Evolutionary conservation across 2,888 invertebrate species (phyloP), one percentile per base, ranked within the genome.

Genomic region (Erebia palarica): DNA sequence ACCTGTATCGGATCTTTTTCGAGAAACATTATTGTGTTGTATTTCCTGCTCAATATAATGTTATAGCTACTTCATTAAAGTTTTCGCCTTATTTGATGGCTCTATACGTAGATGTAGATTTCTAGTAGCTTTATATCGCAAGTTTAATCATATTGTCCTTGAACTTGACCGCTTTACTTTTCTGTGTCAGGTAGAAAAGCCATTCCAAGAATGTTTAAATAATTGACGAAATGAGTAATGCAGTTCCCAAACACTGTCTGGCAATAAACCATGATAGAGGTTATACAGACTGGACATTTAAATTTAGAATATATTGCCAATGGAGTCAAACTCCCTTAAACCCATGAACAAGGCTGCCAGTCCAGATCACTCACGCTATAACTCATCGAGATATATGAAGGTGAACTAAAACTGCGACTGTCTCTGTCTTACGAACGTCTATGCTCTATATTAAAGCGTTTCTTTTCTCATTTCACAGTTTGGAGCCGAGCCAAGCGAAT

Each of bases 401-500:
- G 84, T 84, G 85, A 83, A 83, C 86, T 82, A 85, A 88, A 88
- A 88, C 84, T 79, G 80, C 85, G 74, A 79, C 86, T 86, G 84
- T 93, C 93, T 90, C 92, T 89, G 81, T 93, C 92, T 88, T 83
- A 84, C 90, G 83, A 88, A 88, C 83, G 84, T 82, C 78, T 81
- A 81, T 80, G 89, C 83, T 87, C 84, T 87, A 89, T 88, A 89
- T 91, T 90, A 88, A 88, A 87, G 81, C 84, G 83, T 91, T 92
- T 92, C 91, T 93, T 93, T 92, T 92, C 92, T 91, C 92, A 91
- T 92, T 92, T 93, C 90, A 88, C 94, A 92, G 93, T 87, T 94
- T 94, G 94, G 93, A 94, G 89, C 88, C 91, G 91, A 89, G 94
- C 93, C 94, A 94, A 94, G 87, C 87, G 88, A 89, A 89, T 90